phyloP scores from a whole-genome alignment of 2,797 vertebrate genomes.

The Thripadectes ignobilis region DNA sequence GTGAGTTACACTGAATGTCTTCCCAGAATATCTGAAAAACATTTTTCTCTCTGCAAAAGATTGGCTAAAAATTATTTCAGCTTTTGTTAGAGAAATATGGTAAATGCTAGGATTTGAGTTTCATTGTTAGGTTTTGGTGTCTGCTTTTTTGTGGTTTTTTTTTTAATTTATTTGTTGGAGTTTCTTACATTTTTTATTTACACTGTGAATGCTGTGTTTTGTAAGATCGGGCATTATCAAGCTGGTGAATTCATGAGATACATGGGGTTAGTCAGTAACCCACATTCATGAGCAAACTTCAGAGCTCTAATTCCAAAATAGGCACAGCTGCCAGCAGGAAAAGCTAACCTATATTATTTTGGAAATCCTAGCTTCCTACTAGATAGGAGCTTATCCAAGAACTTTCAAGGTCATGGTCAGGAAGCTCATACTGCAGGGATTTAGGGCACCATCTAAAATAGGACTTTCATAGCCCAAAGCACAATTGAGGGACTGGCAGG shows the following conservation, averaged over 20 bases:
- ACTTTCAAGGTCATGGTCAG: neutral
- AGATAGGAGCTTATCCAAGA: neutral
- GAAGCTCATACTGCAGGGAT: neutral
- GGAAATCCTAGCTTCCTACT: neutral
- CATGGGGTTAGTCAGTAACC: neutral
- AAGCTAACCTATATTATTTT: neutral
- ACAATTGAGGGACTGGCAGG: neutral
- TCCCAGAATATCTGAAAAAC: neutral
- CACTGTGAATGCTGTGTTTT: neutral
- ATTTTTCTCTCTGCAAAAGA: neutral
- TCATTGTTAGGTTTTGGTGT: neutral
- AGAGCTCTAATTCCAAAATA: neutral
- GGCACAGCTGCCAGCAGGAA: neutral
- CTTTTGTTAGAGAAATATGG: neutral
- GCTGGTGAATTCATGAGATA: neutral
- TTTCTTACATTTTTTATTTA: neutral
- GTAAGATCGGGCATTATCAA: neutral
- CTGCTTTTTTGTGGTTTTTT: neutral
- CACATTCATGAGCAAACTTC: neutral
- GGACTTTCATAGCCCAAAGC: neutral
- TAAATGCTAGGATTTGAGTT: neutral
- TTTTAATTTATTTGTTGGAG: too few species aligned
- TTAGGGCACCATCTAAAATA: neutral
- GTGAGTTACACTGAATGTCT: neutral
- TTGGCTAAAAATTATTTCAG: neutral